Base-by-base conservation (phyloP, 2,113 vertebrate genomes). In the Phaetusa simplex region DNA sequence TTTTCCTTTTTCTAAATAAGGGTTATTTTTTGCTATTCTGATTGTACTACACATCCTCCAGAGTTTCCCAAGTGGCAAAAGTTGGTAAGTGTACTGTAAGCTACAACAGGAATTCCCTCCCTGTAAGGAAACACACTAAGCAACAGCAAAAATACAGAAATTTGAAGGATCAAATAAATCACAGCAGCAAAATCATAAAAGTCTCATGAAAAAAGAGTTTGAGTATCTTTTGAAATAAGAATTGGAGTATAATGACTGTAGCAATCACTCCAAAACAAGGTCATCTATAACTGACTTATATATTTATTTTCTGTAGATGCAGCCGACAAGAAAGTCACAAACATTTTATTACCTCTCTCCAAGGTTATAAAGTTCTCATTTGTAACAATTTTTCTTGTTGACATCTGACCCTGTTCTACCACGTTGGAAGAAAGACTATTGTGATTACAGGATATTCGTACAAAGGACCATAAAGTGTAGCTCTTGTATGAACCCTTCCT, bases 291-390 rank as follows among this genome's bases (percentile, higher is more conserved):
- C 36, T 50, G 65, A 72, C 32, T 47, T 36, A 15, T 4, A 42
- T 65, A 8, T 21, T 49, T 82, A n/a, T 84, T 82, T 95, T 70
- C 62, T 66, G 34, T 55, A 89, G 82, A 55, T 83, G 21, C 10
- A 61, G 40, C 9, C 0, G 2, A 53, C 23, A 4, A 80, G 67
- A 80, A 95, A 85, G 45, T 69, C 53, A 62, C n/a, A 86, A 91
- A 58, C 76, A 76, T 58, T 94, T 95, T 85, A 82, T 91, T 95
- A 77, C 71, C 14, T 56, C 70, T 86, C 50, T 86, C 58, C n/a
- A 70, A 83, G 78, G 64, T 90, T 95, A 80, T 88, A 70, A 80
- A 95, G 42, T 90, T 95, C 78, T 94, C 49, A 91, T 93, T 91
- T 82, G 66, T 73, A 93, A 70, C 53, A 88, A 52, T 88, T 95